These are phyloP conservation scores for Dreissena rostriformis DNA, from an alignment of 1,140 invertebrate species.

Conservation along the genomic window DNA sequence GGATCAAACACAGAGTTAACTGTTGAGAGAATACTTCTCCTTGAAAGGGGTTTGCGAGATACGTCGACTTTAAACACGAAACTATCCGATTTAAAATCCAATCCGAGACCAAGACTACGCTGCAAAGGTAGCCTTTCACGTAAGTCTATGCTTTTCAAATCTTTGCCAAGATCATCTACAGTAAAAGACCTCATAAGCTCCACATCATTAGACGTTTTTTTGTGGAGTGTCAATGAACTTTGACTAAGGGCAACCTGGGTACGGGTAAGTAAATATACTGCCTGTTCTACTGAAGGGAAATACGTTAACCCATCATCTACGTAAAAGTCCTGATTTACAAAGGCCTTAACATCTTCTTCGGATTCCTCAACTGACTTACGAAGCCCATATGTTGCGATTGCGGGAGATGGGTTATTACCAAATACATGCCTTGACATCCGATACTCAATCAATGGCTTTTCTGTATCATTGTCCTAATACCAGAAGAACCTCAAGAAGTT, in stretches of 20 bases:
- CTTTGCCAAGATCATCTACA: background rate
- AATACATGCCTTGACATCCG: constrained; percentile 21
- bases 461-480: background rate
- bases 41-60: background rate
- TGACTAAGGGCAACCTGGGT: background rate
- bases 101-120: constrained; percentile 9
- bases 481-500: constrained; percentile 12
- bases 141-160: constrained; percentile 10
- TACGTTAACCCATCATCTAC: constrained; percentile 36
- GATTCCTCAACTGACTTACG: background rate
- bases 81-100: background rate
- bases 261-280: background rate
- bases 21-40: background rate
- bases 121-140: background rate
- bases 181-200: constrained; percentile 34
- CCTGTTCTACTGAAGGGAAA: background rate
- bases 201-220: constrained; percentile 37
- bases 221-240: constrained; percentile 29
- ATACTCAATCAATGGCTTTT: background rate
- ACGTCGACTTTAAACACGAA: constrained; percentile 1
- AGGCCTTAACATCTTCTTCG: background rate
- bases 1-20: background rate
- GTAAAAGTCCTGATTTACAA: constrained; percentile 36
- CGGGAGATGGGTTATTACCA: constrained; percentile 44
- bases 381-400: constrained; percentile 41